Evolutionary conservation across 2,797 vertebrate genomes (phyloP).

Genomic region (Lepilemur ruficaudatus): DNA sequence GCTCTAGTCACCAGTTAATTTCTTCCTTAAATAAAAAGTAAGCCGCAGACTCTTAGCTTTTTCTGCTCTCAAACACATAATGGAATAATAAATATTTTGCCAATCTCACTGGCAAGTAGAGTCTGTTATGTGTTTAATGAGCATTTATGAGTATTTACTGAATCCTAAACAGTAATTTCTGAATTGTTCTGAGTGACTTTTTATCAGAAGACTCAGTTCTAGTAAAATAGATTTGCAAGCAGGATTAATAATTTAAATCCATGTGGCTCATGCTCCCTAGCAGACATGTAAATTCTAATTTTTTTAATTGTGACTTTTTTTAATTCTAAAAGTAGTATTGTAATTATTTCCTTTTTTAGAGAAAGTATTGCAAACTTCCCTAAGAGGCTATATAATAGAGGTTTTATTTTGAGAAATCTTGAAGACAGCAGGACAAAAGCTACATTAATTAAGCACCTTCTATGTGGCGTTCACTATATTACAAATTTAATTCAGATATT

Average conservation of each 20-base stretch:
- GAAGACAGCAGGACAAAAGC: background rate
- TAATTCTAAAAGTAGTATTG: background rate
- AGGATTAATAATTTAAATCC: background rate
- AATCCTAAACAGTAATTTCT: background rate
- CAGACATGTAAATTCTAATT: background rate
- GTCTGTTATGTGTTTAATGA: background rate
- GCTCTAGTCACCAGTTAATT: background rate
- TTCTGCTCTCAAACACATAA: background rate
- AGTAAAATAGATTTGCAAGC: background rate
- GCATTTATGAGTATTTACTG: background rate
- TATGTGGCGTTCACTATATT: background rate
- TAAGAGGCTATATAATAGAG: background rate
- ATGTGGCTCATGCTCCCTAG: background rate
- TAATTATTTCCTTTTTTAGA: background rate
- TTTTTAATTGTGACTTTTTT: background rate
- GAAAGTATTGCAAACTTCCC: background rate
- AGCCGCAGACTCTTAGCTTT: background rate
- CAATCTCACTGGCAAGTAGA: background rate
- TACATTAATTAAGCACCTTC: background rate
- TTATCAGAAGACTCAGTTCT: background rate
- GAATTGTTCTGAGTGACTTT: background rate
- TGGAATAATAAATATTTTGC: background rate
- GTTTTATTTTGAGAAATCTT: background rate
- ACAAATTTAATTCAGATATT: background rate
- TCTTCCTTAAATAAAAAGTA: constrained; percentile 9